Evolutionary conservation across 1,140 invertebrate genomes (phyloP), one percentile per base, ranked within the genome.

Genomic region (Cydia amplana): DNA sequence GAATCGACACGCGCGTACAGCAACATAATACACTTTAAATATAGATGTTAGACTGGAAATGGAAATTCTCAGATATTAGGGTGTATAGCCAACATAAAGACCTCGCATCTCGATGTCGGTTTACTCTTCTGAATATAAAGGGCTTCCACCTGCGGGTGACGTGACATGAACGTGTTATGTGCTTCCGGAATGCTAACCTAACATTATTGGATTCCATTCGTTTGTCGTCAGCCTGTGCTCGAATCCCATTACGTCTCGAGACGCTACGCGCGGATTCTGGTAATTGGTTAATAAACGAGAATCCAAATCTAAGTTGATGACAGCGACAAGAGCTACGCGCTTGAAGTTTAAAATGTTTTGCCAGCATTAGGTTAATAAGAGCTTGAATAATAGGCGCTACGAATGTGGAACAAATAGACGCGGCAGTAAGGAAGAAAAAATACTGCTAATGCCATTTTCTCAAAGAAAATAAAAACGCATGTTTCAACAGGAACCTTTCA

Each of bases 151-250:
- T 81, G 79, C 77, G 76, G 55, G 63, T 40, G 79, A 79, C 74
- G 78, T 82, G 81, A 80, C 79, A 77, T 64, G 77, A 79, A 79
- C 80, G 73, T 78, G 67, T 72, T 65, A 78, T 75, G 40, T 79
- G 72, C 60, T 75, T 75, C 65, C 25, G 43, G 70, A 70, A 70
- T 70, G 32, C 72, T 51, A 77, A 75, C 77, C 73, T 72, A 79
- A 76, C 74, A 73, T 80, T 82, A 80, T 80, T 79, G 78, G 80
- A 78, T 75, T 78, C 63, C 75, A 73, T 77, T 73, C 75, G 74
- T 75, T 77, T 77, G 72, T 78, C 64, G 55, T 72, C 77, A 25
- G 49, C 74, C 16, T 72, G 40, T 20, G 64, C 28, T 70, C 65
- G 28, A 32, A 70, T 70, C 65, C 65, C 65, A 70, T 70, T 70